Evolutionary conservation across 2,113 vertebrate species (phyloP).

Genomic region (Labrus mixtus): DNA sequence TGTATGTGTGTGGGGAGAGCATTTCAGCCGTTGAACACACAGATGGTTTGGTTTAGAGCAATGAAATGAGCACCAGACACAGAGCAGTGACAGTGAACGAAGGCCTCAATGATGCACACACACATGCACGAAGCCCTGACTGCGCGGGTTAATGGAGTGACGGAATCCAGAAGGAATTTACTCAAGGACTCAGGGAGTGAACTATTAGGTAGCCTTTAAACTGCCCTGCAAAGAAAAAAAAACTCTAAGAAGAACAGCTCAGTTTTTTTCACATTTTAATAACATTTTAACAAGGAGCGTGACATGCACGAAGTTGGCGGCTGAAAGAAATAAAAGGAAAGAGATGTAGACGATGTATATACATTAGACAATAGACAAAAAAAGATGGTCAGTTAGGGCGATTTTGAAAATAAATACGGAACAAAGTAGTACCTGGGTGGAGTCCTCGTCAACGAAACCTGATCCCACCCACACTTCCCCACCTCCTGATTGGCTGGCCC

Average conservation of each 20-base stretch:
- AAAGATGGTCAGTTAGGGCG: background rate
- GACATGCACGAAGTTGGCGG: constrained; percentile 10
- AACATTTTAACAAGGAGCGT: constrained; percentile 10
- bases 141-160: constrained; percentile 76
- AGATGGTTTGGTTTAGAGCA: constrained; percentile 80
- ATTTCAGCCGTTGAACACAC: constrained; percentile 73
- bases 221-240: constrained; percentile 41
- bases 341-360: background rate
- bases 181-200: constrained; percentile 72
- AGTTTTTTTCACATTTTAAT: constrained; percentile 10
- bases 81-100: constrained; percentile 76
- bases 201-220: constrained; percentile 71
- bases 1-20: constrained; percentile 47
- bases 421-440: constrained; percentile 6
- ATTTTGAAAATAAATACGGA: background rate
- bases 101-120: constrained; percentile 63
- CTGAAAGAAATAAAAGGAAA: background rate
- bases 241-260: constrained; percentile 31
- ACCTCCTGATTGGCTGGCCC: constrained; percentile 78
- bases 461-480: constrained; percentile 64
- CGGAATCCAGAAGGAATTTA: constrained; percentile 78
- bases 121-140: constrained; percentile 41
- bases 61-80: constrained; percentile 80
- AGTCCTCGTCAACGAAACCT: constrained; percentile 67
- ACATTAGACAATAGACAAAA: background rate